Conservation (phyloP, 2,888 invertebrate genomes). For the Psylliodes chrysocephalus region DNA sequence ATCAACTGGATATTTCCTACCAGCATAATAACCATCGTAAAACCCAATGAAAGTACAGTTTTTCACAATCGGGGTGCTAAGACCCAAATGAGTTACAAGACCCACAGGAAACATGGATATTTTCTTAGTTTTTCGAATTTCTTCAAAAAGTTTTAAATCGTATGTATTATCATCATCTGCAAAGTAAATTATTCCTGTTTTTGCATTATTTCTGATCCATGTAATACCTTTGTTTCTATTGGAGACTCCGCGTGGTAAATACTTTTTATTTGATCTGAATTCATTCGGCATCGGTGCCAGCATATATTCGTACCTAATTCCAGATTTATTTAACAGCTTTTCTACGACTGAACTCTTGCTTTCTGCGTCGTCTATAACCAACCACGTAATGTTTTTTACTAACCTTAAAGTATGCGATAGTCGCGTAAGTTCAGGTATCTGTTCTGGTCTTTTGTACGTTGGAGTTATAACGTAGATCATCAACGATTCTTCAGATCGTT, state of each 20-base stretch:
- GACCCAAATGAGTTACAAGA: conserved; percentile 76
- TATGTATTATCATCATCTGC: conserved; percentile 87
- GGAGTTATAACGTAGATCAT: conserved; percentile 79
- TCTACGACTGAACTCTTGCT: conserved; percentile 76
- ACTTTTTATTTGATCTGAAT: conserved; percentile 68
- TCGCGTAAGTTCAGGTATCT: conserved; percentile 84
- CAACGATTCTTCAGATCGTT: too few relatives aligned
- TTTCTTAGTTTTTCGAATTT: conserved; percentile 78
- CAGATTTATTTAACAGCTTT: conserved; percentile 75
- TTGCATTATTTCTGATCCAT: conserved; percentile 75
- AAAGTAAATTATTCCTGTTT: conserved; percentile 79
- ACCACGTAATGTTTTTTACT: conserved; percentile 91
- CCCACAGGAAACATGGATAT: conserved; percentile 92
- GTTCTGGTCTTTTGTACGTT: conserved; percentile 78
- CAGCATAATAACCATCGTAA: conserved; percentile 82
- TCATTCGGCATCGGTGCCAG: conserved; percentile 77
- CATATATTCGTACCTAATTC: conserved; percentile 74
- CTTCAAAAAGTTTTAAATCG: conserved; percentile 78
- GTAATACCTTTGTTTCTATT: conserved; percentile 78
- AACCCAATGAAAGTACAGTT: conserved; percentile 73
- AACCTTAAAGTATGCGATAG: conserved; percentile 87
- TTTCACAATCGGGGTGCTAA: conserved; percentile 75
- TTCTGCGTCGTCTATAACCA: conserved; percentile 88
- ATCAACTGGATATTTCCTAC: conserved; percentile 80
- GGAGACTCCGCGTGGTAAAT: conserved; percentile 74